Conservation (phyloP, 1,140 invertebrate genomes). For the Octopus sinensis region DNA sequence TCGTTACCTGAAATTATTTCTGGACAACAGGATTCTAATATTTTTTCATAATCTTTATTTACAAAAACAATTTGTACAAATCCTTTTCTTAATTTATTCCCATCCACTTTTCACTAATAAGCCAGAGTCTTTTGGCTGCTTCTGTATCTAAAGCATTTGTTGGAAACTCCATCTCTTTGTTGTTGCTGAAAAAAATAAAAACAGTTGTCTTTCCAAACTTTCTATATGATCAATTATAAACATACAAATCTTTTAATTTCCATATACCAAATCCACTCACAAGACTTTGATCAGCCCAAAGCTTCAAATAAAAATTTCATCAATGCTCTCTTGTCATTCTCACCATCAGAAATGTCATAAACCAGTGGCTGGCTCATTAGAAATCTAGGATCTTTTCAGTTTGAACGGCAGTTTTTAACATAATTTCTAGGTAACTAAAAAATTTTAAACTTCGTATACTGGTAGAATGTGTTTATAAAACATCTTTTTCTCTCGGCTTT, state of each 20-base stretch:
- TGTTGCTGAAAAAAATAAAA: conserved; percentile 60
- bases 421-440: no score
- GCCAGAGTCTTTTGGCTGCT: conserved; percentile 68
- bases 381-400: not conserved
- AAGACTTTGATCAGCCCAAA: not conserved
- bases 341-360: not conserved
- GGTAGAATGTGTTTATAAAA: no score
- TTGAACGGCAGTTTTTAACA: no score
- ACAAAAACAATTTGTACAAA: no score
- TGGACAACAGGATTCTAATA: no score
- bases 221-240: no score
- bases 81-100: conserved; percentile 1
- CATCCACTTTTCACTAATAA: conserved; percentile 62
- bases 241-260: not conserved
- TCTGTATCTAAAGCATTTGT: conserved; percentile 54
- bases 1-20: no score
- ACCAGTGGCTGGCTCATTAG: not conserved
- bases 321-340: not conserved
- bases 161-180: conserved; percentile 65
- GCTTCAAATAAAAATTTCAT: not conserved
- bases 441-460: no score
- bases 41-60: no score
- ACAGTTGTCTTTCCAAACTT: no score
- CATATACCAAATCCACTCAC: not conserved
- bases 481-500: no score